These are phyloP conservation scores for Drosophila mercatorum DNA, from an alignment of 2,888 invertebrate species.

Conservation along the genomic window DNA sequence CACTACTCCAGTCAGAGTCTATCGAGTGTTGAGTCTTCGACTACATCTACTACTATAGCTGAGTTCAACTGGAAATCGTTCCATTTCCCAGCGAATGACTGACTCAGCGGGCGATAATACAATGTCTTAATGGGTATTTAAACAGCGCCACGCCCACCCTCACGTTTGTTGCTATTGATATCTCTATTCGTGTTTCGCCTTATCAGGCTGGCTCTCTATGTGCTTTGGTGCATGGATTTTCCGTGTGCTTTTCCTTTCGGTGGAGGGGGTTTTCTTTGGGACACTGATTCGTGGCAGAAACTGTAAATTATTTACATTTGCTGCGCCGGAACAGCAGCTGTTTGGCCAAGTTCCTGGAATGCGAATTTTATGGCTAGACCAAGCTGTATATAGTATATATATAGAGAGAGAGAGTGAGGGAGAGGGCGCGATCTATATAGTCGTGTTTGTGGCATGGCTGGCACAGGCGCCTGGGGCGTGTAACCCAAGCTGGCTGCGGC, in stretches of 20 bases:
- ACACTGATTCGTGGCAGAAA: slow-evolving; percentile 17
- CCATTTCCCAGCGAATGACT: not conserved
- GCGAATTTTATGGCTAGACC: slow-evolving; percentile 6
- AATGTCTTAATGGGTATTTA: slow-evolving; percentile 2
- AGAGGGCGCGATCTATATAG: not conserved
- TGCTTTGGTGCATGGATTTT: not conserved
- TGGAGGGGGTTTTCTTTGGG: not conserved
- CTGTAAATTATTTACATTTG: slow-evolving; percentile 5
- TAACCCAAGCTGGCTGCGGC: slow-evolving; percentile 27
- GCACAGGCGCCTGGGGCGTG: slow-evolving; percentile 10
- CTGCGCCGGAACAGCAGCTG: slow-evolving; percentile 20
- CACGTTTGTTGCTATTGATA: not conserved
- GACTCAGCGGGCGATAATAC: not conserved
- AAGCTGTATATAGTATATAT: not conserved
- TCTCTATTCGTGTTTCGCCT: not conserved
- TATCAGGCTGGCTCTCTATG: not conserved
- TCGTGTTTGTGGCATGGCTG: slow-evolving; percentile 1
- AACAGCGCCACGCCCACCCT: not conserved
- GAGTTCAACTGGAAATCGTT: too few species aligned
- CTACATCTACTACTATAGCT: too few species aligned
- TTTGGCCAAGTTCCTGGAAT: slow-evolving; percentile 33
- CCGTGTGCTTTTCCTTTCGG: not conserved
- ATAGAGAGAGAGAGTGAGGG: not conserved
- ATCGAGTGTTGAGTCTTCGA: too few species aligned
- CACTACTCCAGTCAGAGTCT: too few species aligned